These are phyloP conservation scores for Mya arenaria DNA, from an alignment of 1,140 invertebrate genomes.

Conservation along the genomic window DNA sequence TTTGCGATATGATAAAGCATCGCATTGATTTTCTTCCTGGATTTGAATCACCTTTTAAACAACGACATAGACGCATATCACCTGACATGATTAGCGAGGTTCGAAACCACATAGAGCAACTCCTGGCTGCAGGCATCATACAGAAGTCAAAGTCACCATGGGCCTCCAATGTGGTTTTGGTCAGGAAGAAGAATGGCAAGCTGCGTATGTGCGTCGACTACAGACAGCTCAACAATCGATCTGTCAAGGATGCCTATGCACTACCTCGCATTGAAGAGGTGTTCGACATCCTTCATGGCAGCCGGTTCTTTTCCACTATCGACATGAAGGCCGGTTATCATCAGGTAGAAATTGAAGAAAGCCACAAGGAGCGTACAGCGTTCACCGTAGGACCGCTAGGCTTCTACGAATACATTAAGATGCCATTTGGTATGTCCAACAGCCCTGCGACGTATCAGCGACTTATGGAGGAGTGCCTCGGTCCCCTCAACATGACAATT, in stretches of 20 bases:
- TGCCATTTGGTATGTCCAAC: constrained; percentile 52
- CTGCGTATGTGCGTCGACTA: neutral
- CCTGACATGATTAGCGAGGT: constrained; percentile 33
- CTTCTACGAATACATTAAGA: constrained; percentile 2
- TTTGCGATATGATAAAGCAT: constrained; percentile 47
- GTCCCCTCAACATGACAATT: neutral
- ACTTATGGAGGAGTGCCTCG: neutral
- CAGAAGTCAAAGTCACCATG: constrained; percentile 19
- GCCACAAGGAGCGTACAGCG: neutral
- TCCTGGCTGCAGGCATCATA: constrained; percentile 4
- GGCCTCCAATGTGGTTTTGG: constrained; percentile 20
- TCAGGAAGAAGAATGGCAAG: neutral
- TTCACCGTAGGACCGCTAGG: neutral
- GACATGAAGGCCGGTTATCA: neutral
- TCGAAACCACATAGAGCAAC: constrained; percentile 10
- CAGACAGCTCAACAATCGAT: neutral
- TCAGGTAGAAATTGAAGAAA: neutral
- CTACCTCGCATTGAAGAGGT: constrained; percentile 23
- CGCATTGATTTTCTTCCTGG: constrained; percentile 25
- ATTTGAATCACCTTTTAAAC: constrained; percentile 38
- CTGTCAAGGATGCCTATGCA: neutral
- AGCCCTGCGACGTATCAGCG: constrained; percentile 49
- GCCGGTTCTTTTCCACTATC: neutral
- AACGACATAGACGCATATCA: neutral
- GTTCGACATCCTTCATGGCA: constrained; percentile 6